These are phyloP conservation scores for Catharus fuscescens DNA, from an alignment of 2,113 vertebrate genomes.

Conservation along the genomic window DNA sequence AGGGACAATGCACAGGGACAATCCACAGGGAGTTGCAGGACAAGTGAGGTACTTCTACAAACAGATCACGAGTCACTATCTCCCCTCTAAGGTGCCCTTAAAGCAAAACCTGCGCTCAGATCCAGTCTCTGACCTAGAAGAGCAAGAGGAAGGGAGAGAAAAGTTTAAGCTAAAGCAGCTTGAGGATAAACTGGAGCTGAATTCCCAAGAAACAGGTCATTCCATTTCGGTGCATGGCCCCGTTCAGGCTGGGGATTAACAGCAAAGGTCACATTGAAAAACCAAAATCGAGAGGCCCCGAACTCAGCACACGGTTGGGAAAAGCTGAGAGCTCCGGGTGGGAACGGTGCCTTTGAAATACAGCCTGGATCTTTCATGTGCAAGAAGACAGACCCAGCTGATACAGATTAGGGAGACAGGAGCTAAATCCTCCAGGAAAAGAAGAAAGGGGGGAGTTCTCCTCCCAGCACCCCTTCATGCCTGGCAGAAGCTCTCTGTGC, in stretches of 20 bases:
- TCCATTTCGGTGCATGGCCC: background rate
- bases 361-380: background rate
- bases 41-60: background rate
- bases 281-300: background rate
- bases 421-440: background rate
- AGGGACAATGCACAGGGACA: background rate
- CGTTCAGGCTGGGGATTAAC: conserved; percentile 16
- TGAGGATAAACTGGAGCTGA: conserved; percentile 36
- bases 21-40: background rate
- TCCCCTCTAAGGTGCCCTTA: background rate
- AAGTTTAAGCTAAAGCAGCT: conserved; percentile 48
- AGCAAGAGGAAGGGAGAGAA: background rate
- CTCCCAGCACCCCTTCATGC: conserved; percentile 8
- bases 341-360: background rate
- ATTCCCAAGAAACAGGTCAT: conserved; percentile 41
- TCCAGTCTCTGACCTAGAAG: conserved; percentile 48
- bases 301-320: background rate
- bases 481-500: background rate
- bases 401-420: conserved; percentile 17
- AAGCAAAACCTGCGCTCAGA: background rate
- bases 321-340: background rate
- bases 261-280: conserved; percentile 57
- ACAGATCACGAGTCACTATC: background rate
- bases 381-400: background rate
- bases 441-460: background rate